Percentiles rank a stretch among this genome's conserved stretches.
Conservation (phyloP, 2,113 vertebrate genomes). For the Eulacestoma nigropectus region DNA sequence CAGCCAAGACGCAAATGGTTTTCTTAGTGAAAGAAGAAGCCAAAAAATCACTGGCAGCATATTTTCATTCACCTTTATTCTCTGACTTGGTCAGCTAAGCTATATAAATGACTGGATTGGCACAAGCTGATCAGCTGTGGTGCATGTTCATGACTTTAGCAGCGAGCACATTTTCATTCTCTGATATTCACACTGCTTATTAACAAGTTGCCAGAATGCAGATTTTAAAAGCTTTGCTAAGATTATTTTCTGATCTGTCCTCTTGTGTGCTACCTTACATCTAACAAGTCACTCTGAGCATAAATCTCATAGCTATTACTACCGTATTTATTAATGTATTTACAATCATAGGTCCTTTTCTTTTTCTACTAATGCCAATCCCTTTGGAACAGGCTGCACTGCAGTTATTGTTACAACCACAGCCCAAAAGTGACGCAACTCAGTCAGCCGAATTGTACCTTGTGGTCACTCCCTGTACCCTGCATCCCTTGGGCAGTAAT, state of each 20-base stretch:
- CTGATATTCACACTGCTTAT: not conserved
- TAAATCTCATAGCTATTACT: not conserved
- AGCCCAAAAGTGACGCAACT: not conserved
- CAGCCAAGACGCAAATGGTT: not conserved
- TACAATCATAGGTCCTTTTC: not conserved
- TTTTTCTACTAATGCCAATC: not conserved
- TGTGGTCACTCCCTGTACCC: not conserved
- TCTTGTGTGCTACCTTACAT: not conserved
- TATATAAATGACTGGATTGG: not conserved
- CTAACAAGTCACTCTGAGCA: not conserved
- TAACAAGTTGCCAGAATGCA: not conserved
- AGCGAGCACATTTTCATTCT: not conserved
- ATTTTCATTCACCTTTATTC: not conserved
- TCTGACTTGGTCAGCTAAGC: not conserved
- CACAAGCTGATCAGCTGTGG: not conserved
- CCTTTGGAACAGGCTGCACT: not conserved
- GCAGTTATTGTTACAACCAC: not conserved
- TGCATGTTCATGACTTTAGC: not conserved
- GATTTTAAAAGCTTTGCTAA: not conserved
- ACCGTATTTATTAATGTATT: not conserved
- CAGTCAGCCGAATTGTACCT: not conserved
- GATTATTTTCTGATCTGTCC: not conserved
- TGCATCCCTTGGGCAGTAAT: not conserved
- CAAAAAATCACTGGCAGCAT: not conserved
- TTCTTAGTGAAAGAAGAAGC: not conserved